phyloP scores from a whole-genome alignment of 2,113 vertebrate genomes.

The Synodontis membranacea region DNA sequence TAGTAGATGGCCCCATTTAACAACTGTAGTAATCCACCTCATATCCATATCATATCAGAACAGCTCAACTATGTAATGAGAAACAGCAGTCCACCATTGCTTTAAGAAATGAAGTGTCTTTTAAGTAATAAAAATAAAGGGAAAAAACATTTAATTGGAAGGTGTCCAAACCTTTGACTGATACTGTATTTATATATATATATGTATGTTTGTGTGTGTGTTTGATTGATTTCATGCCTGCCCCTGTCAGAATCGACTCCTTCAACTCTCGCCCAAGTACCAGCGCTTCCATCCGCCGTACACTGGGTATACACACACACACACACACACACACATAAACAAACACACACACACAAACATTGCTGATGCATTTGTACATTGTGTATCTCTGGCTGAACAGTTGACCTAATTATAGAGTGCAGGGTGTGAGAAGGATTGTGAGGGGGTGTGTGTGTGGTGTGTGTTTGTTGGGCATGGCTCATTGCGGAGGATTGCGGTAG shows the following conservation, averaged over 20 bases:
- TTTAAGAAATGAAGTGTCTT: too few species aligned
- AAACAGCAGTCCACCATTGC: too few species aligned
- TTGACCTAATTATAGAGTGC: too few species aligned
- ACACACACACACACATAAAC: background rate
- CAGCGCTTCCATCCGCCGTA: slow-evolving; percentile 65
- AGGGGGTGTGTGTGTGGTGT: background rate
- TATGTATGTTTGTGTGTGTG: slow-evolving; percentile 32
- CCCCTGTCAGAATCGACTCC: slow-evolving; percentile 51
- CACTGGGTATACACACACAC: slow-evolving; percentile 65
- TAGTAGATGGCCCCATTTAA: too few species aligned
- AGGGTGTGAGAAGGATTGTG: too few species aligned
- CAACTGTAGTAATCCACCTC: too few species aligned
- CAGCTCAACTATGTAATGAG: too few species aligned
- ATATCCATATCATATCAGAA: too few species aligned
- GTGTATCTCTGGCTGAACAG: background rate
- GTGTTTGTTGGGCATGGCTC: background rate
- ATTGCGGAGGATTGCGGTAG: background rate
- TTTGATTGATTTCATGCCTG: slow-evolving; percentile 60
- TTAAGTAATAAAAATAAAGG: too few species aligned
- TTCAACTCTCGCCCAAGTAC: slow-evolving; percentile 61
- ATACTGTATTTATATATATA: too few species aligned
- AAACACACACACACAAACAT: background rate
- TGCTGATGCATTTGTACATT: background rate
- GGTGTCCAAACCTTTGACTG: too few species aligned
- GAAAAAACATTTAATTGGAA: too few species aligned